A percentile compares a stretch with the other conserved stretches of the same genome.
These are phyloP conservation scores for Campoletis raptor DNA, from an alignment of 2,888 invertebrate genomes.

Conservation along the genomic window DNA sequence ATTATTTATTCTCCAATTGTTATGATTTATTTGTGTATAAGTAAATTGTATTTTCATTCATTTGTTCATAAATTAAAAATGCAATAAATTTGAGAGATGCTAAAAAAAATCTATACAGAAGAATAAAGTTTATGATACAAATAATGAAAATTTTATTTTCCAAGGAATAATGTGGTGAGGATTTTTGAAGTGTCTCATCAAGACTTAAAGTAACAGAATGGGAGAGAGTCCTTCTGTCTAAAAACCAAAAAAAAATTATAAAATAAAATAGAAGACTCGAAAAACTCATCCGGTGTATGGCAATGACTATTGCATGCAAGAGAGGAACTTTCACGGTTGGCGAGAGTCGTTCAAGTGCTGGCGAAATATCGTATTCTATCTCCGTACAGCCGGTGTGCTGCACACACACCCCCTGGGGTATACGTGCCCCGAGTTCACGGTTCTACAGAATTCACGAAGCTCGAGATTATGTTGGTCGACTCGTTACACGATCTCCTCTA, in stretches of 20 bases:
- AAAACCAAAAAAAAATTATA: conserved; percentile 6
- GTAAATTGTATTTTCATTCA: not conserved
- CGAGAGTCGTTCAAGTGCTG: conserved; percentile 55
- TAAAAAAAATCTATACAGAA: not conserved
- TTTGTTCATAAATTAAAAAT: not conserved
- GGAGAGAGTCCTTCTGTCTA: not conserved
- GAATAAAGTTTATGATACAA: not conserved
- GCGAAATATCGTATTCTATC: conserved; percentile 78
- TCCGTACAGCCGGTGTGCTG: conserved; percentile 67
- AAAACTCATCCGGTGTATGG: conserved; percentile 42
- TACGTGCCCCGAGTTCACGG: conserved; percentile 60
- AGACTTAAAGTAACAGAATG: not conserved
- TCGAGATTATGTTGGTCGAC: conserved; percentile 71
- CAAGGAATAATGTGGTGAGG: not conserved
- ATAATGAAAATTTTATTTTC: not conserved
- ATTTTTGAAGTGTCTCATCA: not conserved
- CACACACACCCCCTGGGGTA: conserved; percentile 56
- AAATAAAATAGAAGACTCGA: conserved; percentile 25
- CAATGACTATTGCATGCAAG: conserved; percentile 56
- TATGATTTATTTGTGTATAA: not conserved
- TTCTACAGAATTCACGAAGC: conserved; percentile 75
- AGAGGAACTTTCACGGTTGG: conserved; percentile 38
- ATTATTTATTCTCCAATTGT: not conserved
- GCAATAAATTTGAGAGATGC: not conserved
- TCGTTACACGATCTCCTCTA: conserved; percentile 67